Base-by-base conservation (phyloP, 2,113 vertebrate genomes). In the Seriola dumerili region DNA sequence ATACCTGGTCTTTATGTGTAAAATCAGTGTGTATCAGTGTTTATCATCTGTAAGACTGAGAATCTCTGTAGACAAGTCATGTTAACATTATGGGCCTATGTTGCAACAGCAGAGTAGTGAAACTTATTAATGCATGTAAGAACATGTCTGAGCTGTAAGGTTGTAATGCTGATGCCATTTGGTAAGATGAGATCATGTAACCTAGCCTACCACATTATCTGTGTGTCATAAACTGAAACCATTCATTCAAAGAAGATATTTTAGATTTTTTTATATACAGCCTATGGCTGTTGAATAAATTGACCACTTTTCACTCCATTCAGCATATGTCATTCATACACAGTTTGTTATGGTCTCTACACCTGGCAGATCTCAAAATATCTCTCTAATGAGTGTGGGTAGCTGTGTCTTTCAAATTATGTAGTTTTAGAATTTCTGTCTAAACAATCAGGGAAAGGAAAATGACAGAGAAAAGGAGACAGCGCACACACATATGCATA, bases 81-180 rank as follows among this genome's bases (percentile, higher is more conserved):
- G 46, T 52, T 71, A 63, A 81, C 72, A 50, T 76, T 76, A 71
- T 29, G 40, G 19, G 68, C 4, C 14, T 16, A 4, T 86, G 86
- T 76, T 9, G 63, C 80, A 89, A 85, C 83, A 81, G 23, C 34
- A 34, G 29, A n/a, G 3, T 58, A 34, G 3, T 62, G 50, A 84
- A 68, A 69, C 19, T 0, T 36, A 23, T 57, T 14, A 50, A 34
- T 74, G 63, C 90, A 89, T 57, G 93, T 84, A 67, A 58, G 55
- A 80, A 88, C 90, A 7, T 86, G 93, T 85, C 74, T 78, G 57
- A 57, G 73, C 67, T 42, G 36, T 29, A 36, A 46, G 42, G 11
- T 1, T 83, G 72, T 74, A 34, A 82, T 67, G 59, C 29, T 81
- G 42, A 67, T 67, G 29, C 54, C 25, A 75, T 78, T 46, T 86